phyloP scores from a whole-genome alignment of 2,888 invertebrate genomes.

The Erynnis tages region DNA sequence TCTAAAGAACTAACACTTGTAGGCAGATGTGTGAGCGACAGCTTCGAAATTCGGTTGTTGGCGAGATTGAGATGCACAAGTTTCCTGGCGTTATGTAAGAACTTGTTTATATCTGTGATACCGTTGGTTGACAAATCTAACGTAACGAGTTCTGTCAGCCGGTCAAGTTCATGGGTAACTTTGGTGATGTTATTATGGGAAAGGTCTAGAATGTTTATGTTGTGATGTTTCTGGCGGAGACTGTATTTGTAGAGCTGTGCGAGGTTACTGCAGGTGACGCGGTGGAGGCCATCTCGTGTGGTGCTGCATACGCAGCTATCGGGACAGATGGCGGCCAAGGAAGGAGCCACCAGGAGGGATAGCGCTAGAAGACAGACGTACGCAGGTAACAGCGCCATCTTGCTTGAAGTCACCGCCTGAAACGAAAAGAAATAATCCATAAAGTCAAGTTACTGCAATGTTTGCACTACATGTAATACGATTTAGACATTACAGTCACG shows the following conservation, averaged over 20 bases:
- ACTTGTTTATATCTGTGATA: constrained; percentile 80
- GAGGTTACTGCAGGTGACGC: constrained; percentile 84
- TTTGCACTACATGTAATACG: neutral
- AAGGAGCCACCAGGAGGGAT: constrained; percentile 53
- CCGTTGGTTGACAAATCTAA: constrained; percentile 84
- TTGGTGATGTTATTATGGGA: constrained; percentile 83
- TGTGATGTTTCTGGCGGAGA: constrained; percentile 73
- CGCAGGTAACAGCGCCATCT: constrained; percentile 59
- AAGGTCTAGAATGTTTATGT: constrained; percentile 82
- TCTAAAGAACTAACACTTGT: constrained; percentile 83
- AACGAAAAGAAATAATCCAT: constrained; percentile 45
- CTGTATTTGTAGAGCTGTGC: constrained; percentile 87
- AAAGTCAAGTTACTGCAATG: neutral
- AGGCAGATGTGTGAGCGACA: constrained; percentile 79
- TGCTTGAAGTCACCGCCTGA: constrained; percentile 62
- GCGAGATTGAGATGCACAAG: constrained; percentile 82
- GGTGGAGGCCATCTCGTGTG: constrained; percentile 85
- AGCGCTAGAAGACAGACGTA: constrained; percentile 55
- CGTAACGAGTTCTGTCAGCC: constrained; percentile 82
- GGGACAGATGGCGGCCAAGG: constrained; percentile 70
- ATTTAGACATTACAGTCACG: constrained; percentile 10
- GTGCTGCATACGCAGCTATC: constrained; percentile 80
- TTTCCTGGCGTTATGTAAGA: constrained; percentile 80
- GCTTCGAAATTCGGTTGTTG: constrained; percentile 80
- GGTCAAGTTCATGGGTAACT: constrained; percentile 78